Percentiles rank a stretch among this genome's conserved stretches.
Evolutionary conservation across 2,888 invertebrate species (phyloP).

Genomic region (Lacanobia wlatinum): DNA sequence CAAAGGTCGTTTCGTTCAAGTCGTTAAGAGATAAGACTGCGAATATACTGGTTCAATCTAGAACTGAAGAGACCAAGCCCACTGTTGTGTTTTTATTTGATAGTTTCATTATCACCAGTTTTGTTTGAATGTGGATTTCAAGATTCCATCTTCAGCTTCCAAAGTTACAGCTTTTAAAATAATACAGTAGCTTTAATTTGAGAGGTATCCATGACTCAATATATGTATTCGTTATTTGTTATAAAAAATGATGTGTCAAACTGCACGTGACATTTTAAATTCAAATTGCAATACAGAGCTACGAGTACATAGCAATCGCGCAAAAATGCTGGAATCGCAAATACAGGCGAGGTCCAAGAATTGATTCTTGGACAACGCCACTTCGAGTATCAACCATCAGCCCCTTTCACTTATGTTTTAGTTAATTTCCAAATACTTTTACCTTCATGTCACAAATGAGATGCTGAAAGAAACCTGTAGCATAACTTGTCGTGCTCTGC

Average conservation of each 20-base stretch:
- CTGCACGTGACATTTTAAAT: background rate
- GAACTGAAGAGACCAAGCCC: slow-evolving; percentile 2
- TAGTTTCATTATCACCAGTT: background rate
- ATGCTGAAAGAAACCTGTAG: background rate
- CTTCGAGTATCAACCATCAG: background rate
- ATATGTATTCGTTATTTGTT: background rate
- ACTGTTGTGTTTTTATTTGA: slow-evolving; percentile 4
- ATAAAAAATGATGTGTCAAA: background rate
- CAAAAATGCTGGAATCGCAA: background rate
- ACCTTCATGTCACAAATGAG: background rate
- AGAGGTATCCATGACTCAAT: background rate
- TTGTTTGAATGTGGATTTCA: background rate
- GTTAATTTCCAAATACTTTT: too few species aligned
- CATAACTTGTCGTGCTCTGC: background rate
- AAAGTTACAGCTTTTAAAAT: background rate
- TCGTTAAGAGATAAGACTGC: slow-evolving; percentile 27
- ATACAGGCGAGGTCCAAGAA: background rate
- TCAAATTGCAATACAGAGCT: background rate
- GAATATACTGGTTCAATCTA: slow-evolving; percentile 31
- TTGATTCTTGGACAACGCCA: slow-evolving; percentile 11
- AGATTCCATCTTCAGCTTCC: background rate
- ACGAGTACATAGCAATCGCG: background rate
- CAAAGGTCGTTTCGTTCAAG: slow-evolving; percentile 26
- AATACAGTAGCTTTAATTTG: background rate
- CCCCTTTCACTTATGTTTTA: too few species aligned